Conservation (phyloP, 2,113 vertebrate genomes). For the Corvus moneduloides region DNA sequence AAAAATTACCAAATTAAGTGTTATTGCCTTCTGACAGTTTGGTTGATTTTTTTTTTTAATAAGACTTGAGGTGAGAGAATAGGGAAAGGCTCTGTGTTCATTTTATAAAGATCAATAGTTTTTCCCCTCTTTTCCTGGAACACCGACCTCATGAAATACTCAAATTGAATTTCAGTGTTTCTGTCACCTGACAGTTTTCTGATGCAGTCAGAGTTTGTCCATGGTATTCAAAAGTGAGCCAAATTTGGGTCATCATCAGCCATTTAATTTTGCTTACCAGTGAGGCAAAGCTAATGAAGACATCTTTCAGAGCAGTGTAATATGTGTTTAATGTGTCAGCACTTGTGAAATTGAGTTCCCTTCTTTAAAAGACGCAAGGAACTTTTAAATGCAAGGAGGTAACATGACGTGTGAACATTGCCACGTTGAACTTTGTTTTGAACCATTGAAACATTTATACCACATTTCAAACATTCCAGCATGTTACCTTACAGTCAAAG, state of each 20-base stretch:
- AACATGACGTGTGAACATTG: neutral
- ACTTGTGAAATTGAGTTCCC: neutral
- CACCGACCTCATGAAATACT: neutral
- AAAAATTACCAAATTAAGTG: neutral
- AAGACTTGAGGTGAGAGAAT: neutral
- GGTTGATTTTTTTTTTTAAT: neutral
- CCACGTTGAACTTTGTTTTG: neutral
- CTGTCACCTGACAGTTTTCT: neutral
- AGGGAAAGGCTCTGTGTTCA: neutral
- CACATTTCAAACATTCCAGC: neutral
- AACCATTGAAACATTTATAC: neutral
- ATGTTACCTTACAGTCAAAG: neutral
- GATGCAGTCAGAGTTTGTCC: neutral
- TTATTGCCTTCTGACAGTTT: neutral
- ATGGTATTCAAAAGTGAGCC: neutral
- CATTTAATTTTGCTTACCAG: conserved; percentile 1
- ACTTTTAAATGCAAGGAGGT: neutral
- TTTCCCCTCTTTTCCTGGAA: neutral
- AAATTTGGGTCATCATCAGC: neutral
- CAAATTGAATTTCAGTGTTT: neutral
- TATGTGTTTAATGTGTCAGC: neutral
- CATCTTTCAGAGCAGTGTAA: neutral
- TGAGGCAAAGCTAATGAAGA: conserved; percentile 1
- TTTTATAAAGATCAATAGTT: neutral
- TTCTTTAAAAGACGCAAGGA: neutral